Evolutionary conservation across 1,140 invertebrate species (phyloP), one percentile per base, ranked within the genome.

Genomic region (Penaeus japonicus): DNA sequence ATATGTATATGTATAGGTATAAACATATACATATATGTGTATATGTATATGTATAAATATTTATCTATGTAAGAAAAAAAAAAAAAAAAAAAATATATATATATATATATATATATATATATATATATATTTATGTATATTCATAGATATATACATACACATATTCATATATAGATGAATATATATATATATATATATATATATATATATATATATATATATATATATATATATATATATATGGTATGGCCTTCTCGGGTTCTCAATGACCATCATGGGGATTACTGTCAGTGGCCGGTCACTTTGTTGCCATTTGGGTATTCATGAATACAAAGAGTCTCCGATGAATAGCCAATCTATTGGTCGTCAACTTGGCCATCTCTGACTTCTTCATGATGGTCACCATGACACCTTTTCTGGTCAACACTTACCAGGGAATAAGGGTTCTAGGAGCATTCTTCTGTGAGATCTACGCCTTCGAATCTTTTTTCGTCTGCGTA

Each of bases 261-360:
- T 47, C 39, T 47, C 5, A 12, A 47, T 47, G 39, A 47, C 39
- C 53, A 94, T 95, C 84, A 94, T 97, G 80, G 96, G 96, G 24
- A n/a, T 92, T 95, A 32, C 92, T 96, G 89, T 95, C 95, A 1
- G 91, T 96, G 22, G 84, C 93, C 78, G 97, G 97, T 87, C 98
- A 98, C 91, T 95, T 96, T 54, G 95, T 97, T 93, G 97, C 97
- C 55, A 94, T 97, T 85, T 97, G 96, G 92, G 96, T 98, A 89
- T 98, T 97, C 92, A 94, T 94, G 30, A 94, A 95, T 5, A 96
- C 96, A 1, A 96, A 96, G 92, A 93, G 93, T 77, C 94, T 97
- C 3, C 94, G 96, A 90, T 96, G 96, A 39, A 96, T 96, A 18
- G 96, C 96, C 85, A 97, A 97, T 92, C 92, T 97, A 81, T 93